Conservation (phyloP, 2,113 vertebrate genomes). For the Pelusios castaneus region DNA sequence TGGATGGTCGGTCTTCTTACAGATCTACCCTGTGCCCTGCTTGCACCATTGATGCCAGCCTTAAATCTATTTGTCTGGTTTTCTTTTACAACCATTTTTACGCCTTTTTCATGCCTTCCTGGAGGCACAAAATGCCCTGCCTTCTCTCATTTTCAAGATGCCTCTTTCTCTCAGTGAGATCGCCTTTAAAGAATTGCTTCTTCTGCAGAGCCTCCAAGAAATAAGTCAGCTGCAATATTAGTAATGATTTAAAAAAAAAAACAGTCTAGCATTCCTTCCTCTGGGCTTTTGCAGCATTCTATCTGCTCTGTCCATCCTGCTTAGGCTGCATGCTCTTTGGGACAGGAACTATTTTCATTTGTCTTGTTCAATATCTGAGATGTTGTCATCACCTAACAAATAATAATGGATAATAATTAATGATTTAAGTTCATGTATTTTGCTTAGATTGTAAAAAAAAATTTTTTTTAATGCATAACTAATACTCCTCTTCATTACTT, state of each 20-base stretch:
- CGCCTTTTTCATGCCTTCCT: not conserved
- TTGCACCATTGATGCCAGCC: not conserved
- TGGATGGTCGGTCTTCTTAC: not conserved
- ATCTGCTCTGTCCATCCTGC: not conserved
- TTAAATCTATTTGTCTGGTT: not conserved
- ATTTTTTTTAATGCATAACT: not conserved
- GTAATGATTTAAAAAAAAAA: not conserved
- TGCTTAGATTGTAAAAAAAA: not conserved
- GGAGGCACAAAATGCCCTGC: not conserved
- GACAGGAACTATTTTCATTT: not conserved
- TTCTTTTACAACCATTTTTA: not conserved
- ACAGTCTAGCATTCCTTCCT: not conserved
- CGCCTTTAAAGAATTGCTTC: not conserved
- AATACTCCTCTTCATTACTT: not conserved
- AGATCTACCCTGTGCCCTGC: not conserved
- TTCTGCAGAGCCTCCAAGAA: not conserved
- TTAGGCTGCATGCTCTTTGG: not conserved
- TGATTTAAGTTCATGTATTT: not conserved
- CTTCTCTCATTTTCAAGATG: not conserved
- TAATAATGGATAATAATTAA: not conserved
- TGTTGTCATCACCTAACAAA: not conserved
- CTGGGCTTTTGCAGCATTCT: not conserved
- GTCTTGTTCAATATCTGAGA: not conserved
- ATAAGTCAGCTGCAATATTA: not conserved
- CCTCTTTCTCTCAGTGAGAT: not conserved